phyloP scores from a whole-genome alignment of 2,797 vertebrate genomes.

The Phoebastria nigripes region DNA sequence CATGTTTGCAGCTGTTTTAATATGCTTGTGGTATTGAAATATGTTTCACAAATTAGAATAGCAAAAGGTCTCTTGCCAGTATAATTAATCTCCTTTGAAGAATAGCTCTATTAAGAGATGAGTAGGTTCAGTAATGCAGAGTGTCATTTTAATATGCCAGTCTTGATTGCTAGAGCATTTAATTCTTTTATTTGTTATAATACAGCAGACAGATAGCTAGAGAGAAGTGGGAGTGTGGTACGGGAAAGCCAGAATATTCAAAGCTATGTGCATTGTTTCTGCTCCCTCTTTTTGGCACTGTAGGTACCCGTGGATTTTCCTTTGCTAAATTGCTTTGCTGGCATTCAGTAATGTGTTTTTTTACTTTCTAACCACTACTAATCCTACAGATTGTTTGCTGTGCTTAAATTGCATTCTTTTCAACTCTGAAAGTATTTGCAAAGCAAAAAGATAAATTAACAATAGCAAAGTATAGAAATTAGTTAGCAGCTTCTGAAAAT shows the following conservation, averaged over 20 bases:
- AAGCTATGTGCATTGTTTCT: not conserved
- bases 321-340: constrained; percentile 1
- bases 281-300: not conserved
- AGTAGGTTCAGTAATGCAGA: constrained; percentile 29
- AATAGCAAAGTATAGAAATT: not conserved
- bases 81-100: constrained; percentile 54
- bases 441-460: not conserved
- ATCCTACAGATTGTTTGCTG: not conserved
- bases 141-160: constrained; percentile 35
- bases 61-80: constrained; percentile 45
- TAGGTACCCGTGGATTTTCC: not conserved
- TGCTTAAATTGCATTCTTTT: not conserved
- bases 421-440: not conserved
- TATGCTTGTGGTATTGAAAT: constrained; percentile 43
- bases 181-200: constrained; percentile 33
- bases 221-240: not conserved
- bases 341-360: not conserved
- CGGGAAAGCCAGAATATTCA: not conserved
- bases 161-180: constrained; percentile 38
- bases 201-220: not conserved
- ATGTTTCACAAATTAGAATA: constrained; percentile 28
- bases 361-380: not conserved
- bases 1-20: constrained; percentile 44
- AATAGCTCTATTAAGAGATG: constrained; percentile 45
- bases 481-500: not conserved